Percentiles rank a stretch among this genome's conserved stretches.
phyloP scores from a whole-genome alignment of 2,113 vertebrate species.

The Phalacrocorax aristotelis region DNA sequence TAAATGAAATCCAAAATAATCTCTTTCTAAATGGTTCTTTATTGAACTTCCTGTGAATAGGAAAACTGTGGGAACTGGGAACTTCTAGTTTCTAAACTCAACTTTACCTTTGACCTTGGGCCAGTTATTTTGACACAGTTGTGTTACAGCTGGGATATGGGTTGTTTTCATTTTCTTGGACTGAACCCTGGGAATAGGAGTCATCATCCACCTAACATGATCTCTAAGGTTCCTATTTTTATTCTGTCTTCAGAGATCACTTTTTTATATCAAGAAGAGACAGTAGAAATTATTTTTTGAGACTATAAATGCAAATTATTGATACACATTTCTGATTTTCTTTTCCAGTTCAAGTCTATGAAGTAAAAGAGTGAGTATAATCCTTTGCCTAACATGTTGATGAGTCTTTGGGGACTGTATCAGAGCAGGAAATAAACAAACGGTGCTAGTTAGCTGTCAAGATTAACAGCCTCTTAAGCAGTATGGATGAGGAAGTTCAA shows the following conservation, averaged over 20 bases:
- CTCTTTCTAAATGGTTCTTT: not conserved
- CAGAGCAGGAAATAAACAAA: not conserved
- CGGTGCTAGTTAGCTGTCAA: not conserved
- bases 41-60: not conserved
- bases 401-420: not conserved
- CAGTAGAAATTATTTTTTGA: not conserved
- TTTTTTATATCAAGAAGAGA: not conserved
- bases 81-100: not conserved
- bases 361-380: slow-evolving; percentile 51
- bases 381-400: not conserved
- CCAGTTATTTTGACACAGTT: not conserved
- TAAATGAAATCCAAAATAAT: not conserved
- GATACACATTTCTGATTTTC: not conserved
- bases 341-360: slow-evolving; percentile 42
- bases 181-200: not conserved
- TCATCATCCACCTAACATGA: not conserved
- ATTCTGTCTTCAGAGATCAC: not conserved
- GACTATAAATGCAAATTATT: not conserved
- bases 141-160: not conserved
- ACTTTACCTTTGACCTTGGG: not conserved
- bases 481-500: not conserved
- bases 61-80: not conserved
- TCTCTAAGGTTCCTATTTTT: not conserved
- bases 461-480: not conserved
- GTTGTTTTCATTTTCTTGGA: not conserved